Percentiles rank a stretch among this genome's conserved stretches.
Conservation (phyloP, 2,797 vertebrate genomes). For the Buceros bicornis region DNA sequence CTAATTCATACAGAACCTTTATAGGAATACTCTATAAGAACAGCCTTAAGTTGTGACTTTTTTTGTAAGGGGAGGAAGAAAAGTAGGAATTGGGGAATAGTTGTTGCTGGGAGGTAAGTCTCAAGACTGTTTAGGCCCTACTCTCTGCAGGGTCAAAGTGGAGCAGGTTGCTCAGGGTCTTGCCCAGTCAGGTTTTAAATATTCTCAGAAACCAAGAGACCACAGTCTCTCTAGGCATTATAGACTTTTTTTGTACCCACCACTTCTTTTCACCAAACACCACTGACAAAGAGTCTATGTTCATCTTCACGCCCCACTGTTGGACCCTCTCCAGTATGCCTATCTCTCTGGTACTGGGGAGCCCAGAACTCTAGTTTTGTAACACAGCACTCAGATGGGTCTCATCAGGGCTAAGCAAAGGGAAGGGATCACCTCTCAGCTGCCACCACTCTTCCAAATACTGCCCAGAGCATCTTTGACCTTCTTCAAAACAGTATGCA, state of each 20-base stretch:
- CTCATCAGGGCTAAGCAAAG: background rate
- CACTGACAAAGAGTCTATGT: background rate
- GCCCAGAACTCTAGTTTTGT: background rate
- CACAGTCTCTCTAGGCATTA: background rate
- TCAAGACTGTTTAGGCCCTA: background rate
- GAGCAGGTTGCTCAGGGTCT: background rate
- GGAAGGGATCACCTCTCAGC: background rate
- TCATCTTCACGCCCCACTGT: background rate
- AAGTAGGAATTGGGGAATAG: background rate
- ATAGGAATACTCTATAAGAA: background rate
- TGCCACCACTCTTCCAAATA: background rate
- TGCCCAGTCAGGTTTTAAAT: fast-evolving
- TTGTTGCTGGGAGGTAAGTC: background rate
- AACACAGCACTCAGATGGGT: background rate
- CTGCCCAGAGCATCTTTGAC: background rate
- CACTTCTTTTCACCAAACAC: background rate
- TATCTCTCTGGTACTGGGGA: background rate
- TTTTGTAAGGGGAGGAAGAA: background rate
- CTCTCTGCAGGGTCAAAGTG: background rate
- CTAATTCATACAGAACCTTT: background rate
- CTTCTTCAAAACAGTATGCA: background rate
- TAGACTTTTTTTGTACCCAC: background rate
- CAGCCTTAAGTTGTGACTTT: background rate
- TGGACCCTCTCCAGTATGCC: background rate
- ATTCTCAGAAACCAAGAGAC: background rate